Evolutionary conservation across 2,113 vertebrate genomes (phyloP).

Genomic region (Microcebus lehilahytsara): DNA sequence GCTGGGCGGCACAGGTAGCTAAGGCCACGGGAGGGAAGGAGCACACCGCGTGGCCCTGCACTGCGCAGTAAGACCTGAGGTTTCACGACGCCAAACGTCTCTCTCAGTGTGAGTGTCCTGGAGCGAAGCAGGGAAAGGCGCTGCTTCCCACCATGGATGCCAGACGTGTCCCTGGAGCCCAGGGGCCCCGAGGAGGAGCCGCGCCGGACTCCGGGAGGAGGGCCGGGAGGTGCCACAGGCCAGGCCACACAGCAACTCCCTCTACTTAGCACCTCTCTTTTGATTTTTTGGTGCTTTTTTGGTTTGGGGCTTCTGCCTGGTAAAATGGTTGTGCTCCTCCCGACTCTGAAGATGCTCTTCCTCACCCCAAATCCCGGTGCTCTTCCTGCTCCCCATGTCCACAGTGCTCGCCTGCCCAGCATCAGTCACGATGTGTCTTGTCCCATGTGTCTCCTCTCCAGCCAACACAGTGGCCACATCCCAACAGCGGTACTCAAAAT

Average conservation of each 20-base stretch:
- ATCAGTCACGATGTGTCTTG: fast-evolving
- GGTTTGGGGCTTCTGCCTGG: not conserved
- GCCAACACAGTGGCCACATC: not conserved
- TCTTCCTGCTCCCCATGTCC: not conserved
- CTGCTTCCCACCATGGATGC: not conserved
- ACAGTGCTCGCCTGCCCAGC: not conserved
- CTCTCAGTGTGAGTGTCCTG: not conserved
- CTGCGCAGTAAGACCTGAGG: too few species aligned
- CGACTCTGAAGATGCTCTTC: not conserved
- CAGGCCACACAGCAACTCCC: not conserved
- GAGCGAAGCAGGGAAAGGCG: not conserved
- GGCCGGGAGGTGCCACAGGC: too few species aligned
- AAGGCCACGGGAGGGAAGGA: not conserved
- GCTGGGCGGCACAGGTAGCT: not conserved
- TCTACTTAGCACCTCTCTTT: not conserved
- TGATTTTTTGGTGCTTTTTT: too few species aligned
- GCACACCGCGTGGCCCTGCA: not conserved
- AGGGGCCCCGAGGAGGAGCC: not conserved
- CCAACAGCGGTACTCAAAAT: not conserved
- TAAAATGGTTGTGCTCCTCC: not conserved
- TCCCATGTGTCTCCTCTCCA: not conserved
- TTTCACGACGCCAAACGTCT: not conserved
- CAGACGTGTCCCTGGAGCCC: not conserved
- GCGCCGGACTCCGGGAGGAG: too few species aligned
- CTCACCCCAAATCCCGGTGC: too few species aligned